Evolutionary conservation across 2,113 vertebrate genomes (phyloP).

Genomic region (Motacilla tschutschensis): DNA sequence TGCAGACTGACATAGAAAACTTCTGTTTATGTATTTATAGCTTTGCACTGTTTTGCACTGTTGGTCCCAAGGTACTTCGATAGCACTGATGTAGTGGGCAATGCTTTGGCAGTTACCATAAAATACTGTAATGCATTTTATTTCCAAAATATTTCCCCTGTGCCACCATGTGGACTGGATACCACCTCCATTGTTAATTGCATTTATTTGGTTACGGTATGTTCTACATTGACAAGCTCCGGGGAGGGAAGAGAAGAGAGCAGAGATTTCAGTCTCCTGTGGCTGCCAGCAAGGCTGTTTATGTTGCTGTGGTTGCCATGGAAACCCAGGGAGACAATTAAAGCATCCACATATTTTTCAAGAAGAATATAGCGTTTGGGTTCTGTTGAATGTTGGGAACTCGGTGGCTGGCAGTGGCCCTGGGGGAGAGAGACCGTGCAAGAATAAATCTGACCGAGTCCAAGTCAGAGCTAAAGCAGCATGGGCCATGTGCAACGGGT

Average conservation of each 20-base stretch:
- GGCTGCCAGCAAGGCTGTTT: conserved; percentile 51
- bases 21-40: neutral
- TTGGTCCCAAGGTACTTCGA: neutral
- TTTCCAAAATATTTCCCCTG: neutral
- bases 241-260: neutral
- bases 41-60: neutral
- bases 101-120: neutral
- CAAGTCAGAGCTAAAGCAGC: neutral
- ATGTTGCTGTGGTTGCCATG: conserved; percentile 48
- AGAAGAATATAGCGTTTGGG: neutral
- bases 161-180: neutral
- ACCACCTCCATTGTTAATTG: neutral
- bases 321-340: conserved; percentile 50
- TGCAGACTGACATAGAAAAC: neutral
- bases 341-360: conserved; percentile 33
- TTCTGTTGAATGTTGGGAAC: neutral
- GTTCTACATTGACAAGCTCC: neutral
- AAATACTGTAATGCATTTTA: neutral
- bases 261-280: conserved; percentile 29
- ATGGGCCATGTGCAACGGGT: rapidly evolving
- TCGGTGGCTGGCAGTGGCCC: neutral
- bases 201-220: neutral
- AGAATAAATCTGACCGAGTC: neutral
- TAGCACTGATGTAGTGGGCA: neutral
- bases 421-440: rapidly evolving